phyloP scores from a whole-genome alignment of 2,888 invertebrate genomes.

The Stegana nigrithorax region DNA sequence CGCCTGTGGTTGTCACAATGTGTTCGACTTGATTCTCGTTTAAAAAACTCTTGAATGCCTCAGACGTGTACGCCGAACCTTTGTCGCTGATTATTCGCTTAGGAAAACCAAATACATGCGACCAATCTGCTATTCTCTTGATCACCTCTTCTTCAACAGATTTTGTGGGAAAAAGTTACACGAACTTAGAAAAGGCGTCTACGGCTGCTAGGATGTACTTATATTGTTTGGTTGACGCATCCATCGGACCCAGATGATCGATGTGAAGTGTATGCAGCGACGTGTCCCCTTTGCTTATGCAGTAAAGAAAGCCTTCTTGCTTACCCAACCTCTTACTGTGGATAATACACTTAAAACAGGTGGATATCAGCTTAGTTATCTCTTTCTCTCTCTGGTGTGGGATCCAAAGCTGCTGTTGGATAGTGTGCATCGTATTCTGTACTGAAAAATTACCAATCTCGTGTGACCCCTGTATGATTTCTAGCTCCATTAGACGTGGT shows the following conservation, averaged over 20 bases:
- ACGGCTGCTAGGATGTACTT: too few relatives aligned
- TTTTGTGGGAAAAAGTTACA: too few relatives aligned
- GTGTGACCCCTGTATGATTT: slow-evolving; percentile 29
- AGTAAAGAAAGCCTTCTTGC: slow-evolving; percentile 53
- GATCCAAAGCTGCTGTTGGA: slow-evolving; percentile 26
- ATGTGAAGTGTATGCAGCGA: slow-evolving; percentile 47
- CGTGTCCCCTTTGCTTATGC: slow-evolving; percentile 48
- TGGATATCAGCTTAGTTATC: slow-evolving; percentile 20
- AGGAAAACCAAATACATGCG: slow-evolving; percentile 10
- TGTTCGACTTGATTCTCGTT: slow-evolving; percentile 14
- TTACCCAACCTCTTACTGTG: slow-evolving; percentile 45
- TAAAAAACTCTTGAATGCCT: neutral
- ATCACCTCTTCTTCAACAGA: slow-evolving; percentile 10
- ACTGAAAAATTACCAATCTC: slow-evolving; percentile 24
- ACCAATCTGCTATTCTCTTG: slow-evolving; percentile 11
- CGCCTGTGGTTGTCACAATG: slow-evolving; percentile 19
- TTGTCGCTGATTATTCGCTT: slow-evolving; percentile 15
- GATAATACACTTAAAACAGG: slow-evolving; percentile 33
- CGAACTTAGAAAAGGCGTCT: too few relatives aligned
- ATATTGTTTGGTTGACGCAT: too few relatives aligned
- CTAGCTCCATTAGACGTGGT: slow-evolving; percentile 28
- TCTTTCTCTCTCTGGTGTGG: slow-evolving; percentile 30
- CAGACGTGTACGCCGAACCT: slow-evolving; percentile 17
- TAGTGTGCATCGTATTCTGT: slow-evolving; percentile 24
- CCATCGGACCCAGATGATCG: too few relatives aligned